Conservation (phyloP, 2,797 vertebrate species). For the Crenuchus spilurus region DNA sequence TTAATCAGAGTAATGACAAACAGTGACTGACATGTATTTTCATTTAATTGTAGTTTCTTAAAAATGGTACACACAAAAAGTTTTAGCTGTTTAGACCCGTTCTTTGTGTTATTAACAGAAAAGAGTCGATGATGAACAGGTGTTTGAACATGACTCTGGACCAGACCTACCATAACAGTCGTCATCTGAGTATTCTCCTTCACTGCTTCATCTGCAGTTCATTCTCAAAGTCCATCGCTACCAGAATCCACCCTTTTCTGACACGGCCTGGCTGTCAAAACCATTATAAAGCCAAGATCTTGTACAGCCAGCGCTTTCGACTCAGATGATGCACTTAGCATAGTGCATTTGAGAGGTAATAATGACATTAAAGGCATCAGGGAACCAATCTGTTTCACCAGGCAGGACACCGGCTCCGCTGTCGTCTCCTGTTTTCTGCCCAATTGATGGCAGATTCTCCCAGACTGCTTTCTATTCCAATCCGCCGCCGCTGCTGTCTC, state of each 20-base stretch:
- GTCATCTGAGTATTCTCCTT: background rate
- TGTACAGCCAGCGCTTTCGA: conserved; percentile 72
- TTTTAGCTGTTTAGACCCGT: too few species aligned
- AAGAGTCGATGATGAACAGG: too few species aligned
- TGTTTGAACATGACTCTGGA: too few species aligned
- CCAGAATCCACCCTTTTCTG: conserved; percentile 17
- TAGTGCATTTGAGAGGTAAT: conserved; percentile 83
- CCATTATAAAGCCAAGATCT: conserved; percentile 66
- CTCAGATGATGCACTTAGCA: conserved; percentile 76
- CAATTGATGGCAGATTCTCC: conserved; percentile 82
- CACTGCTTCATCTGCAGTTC: background rate
- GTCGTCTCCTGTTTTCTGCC: conserved; percentile 84
- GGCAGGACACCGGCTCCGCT: conserved; percentile 77
- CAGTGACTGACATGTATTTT: too few species aligned
- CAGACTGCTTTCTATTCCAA: conserved; percentile 81
- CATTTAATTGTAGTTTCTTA: too few species aligned
- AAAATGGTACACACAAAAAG: too few species aligned
- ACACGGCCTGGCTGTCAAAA: conserved; percentile 63
- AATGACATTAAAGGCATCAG: conserved; percentile 85
- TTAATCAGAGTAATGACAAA: too few species aligned
- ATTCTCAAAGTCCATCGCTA: conserved; percentile 8
- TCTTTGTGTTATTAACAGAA: too few species aligned
- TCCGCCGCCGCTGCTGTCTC: conserved; percentile 76
- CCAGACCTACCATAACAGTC: background rate
- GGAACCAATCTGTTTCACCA: conserved; percentile 82